A percentile compares a stretch with the other conserved stretches of the same genome.
Conservation (phyloP, 2,888 invertebrate species). For the Bimastos eiseni region DNA sequence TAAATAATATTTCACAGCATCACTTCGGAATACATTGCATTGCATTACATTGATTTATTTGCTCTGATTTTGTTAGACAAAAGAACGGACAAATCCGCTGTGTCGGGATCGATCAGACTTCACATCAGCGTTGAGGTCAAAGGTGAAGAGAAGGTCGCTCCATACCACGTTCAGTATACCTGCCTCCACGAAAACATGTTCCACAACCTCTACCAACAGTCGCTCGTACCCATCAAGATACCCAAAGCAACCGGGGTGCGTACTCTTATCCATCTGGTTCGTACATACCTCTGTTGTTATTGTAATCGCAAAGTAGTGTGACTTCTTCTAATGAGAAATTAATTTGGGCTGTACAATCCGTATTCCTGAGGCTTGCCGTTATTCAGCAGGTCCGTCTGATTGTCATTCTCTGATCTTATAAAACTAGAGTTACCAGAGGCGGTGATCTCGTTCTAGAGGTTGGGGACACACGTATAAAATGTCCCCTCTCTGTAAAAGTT, state of each 20-base stretch:
- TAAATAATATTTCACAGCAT: not conserved
- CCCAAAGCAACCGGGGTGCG: conserved; percentile 80
- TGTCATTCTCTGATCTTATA: too few relatives aligned
- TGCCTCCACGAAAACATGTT: conserved; percentile 98
- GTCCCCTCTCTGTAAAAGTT: too few relatives aligned
- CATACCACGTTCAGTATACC: conserved; percentile 99
- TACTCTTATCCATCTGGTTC: not conserved
- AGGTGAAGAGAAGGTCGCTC: conserved; percentile 96
- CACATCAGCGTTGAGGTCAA: conserved; percentile 99
- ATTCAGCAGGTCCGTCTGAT: too few relatives aligned
- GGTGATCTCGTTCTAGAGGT: too few relatives aligned
- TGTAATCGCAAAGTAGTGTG: too few relatives aligned
- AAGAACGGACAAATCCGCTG: conserved; percentile 99
- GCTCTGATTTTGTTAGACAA: too few relatives aligned
- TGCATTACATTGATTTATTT: not conserved
- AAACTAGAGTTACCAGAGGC: too few relatives aligned
- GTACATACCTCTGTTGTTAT: too few relatives aligned
- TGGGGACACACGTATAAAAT: too few relatives aligned
- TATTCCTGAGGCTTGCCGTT: too few relatives aligned
- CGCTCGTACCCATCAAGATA: conserved; percentile 80
- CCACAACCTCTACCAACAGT: conserved; percentile 91
- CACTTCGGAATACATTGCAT: not conserved
- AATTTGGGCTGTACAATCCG: too few relatives aligned
- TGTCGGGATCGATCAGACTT: conserved; percentile 95
- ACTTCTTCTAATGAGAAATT: too few relatives aligned